Conservation (phyloP, 2,888 invertebrate genomes). For the Endotricha flammealis region DNA sequence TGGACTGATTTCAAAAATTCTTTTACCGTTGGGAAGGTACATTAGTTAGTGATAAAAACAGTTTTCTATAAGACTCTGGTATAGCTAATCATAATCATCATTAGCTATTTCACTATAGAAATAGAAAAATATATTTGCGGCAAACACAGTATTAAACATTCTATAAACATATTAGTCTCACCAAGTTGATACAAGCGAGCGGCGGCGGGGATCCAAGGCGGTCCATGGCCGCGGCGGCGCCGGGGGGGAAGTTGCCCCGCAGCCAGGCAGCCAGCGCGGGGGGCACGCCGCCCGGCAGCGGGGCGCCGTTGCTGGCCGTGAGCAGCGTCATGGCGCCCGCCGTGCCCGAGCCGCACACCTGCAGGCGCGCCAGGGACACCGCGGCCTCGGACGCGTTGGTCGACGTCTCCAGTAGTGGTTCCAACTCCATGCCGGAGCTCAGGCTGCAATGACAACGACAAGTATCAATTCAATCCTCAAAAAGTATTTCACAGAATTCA, state of each 20-base stretch:
- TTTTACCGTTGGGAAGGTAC: no score
- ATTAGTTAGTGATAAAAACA: no score
- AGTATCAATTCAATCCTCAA: neutral
- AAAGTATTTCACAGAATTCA: neutral
- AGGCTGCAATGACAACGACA: conserved; percentile 28
- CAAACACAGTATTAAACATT: no score
- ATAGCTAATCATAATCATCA: no score
- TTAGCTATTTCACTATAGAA: no score
- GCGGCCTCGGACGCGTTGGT: conserved; percentile 41
- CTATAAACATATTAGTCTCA: conserved; percentile 24
- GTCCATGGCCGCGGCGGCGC: conserved; percentile 51
- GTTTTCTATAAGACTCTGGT: no score
- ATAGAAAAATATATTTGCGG: no score
- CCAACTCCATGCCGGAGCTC: conserved; percentile 57
- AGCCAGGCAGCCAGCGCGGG: conserved; percentile 59
- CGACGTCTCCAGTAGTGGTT: conserved; percentile 40
- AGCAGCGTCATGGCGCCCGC: conserved; percentile 7
- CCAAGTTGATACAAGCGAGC: conserved; percentile 45
- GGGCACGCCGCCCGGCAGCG: conserved; percentile 33
- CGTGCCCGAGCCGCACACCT: conserved; percentile 41
- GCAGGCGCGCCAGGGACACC: conserved; percentile 46
- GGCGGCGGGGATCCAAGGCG: conserved; percentile 50
- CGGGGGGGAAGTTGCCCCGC: conserved; percentile 50
- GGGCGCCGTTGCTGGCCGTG: conserved; percentile 25
- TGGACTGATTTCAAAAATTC: no score